Conservation (phyloP, 1,140 invertebrate species). For the Grapholita molesta region DNA sequence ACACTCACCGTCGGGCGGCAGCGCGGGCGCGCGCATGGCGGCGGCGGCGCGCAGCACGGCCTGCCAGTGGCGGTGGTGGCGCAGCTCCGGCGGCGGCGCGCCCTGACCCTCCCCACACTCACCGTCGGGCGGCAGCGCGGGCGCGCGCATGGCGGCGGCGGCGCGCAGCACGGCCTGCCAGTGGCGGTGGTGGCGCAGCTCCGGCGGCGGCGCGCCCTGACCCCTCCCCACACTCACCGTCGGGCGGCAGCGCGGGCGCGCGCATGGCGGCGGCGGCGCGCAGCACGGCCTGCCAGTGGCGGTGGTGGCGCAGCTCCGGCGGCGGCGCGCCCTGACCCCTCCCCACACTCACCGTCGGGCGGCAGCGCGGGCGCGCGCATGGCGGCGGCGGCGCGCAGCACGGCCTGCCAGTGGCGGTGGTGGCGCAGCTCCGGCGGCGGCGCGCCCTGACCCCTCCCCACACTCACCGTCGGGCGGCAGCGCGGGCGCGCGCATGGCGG, state of each 20-base stretch:
- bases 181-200: slow-evolving; percentile 91
- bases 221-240: slow-evolving; percentile 29
- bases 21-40: too few species aligned
- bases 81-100: slow-evolving; percentile 72
- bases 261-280: slow-evolving; percentile 84
- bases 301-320: slow-evolving; percentile 86
- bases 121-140: slow-evolving; percentile 83
- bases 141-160: slow-evolving; percentile 83
- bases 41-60: too few species aligned
- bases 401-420: slow-evolving; percentile 95
- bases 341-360: too few species aligned
- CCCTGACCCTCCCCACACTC: too few species aligned
- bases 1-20: too few species aligned
- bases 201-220: slow-evolving; percentile 25
- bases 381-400: slow-evolving; percentile 86
- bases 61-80: too few species aligned
- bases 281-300: slow-evolving; percentile 94
- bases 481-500: slow-evolving; percentile 82
- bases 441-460: neutral
- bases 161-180: slow-evolving; percentile 91
- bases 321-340: neutral
- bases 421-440: slow-evolving; percentile 81
- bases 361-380: slow-evolving; percentile 81
- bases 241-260: slow-evolving; percentile 81
- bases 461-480: slow-evolving; percentile 76